Evolutionary conservation across 1,140 invertebrate genomes (phyloP), one percentile per base, ranked within the genome.

Genomic region (Calosoma granatense): DNA sequence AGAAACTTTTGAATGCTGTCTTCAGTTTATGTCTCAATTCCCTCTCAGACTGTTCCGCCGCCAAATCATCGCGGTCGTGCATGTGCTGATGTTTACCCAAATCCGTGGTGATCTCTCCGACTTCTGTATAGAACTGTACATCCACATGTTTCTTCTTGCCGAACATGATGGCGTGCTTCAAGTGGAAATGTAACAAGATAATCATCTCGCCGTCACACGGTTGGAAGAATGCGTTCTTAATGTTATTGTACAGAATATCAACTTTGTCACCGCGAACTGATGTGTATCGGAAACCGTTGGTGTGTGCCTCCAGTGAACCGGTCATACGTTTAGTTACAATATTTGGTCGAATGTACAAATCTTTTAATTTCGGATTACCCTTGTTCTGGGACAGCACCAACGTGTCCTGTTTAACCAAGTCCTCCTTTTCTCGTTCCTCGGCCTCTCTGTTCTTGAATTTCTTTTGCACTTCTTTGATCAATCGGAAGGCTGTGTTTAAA

Each of bases 131-230:
- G 76, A 99, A 99, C 70, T 99, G 96, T 2, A 99, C 95, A 75
- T 99, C 97, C 3, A 93, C 82, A 67, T 99, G 96, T 70, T 99
- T 99, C 77, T 98, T 98, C 74, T 99, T 99, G 59, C 95, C 95
- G 81, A 97, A 98, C 89, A 98, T 90, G 60, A 99, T 98, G 22
- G 95, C 94, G 74, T 98, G 92, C 77, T 96, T 98, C 22, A 99
- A 78, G 78, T 98, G 94, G 70, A 99, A 99, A 81, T 99, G 97
- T 51, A 99, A 77, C 4, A 99, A 74, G 69, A 99, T 99, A 54
- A 99, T 98, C 95, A 99, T 98, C 79, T 99, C 97, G 57, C 93
- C 90, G 74, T 99, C 97, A 73, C 97, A 99, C 0, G 97, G 97
- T 78, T 99, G 97, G 74, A 98, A 99, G 76, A 99, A 97, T 3